Evolutionary conservation across 2,888 invertebrate species (phyloP).

Genomic region (Notodromas monacha): DNA sequence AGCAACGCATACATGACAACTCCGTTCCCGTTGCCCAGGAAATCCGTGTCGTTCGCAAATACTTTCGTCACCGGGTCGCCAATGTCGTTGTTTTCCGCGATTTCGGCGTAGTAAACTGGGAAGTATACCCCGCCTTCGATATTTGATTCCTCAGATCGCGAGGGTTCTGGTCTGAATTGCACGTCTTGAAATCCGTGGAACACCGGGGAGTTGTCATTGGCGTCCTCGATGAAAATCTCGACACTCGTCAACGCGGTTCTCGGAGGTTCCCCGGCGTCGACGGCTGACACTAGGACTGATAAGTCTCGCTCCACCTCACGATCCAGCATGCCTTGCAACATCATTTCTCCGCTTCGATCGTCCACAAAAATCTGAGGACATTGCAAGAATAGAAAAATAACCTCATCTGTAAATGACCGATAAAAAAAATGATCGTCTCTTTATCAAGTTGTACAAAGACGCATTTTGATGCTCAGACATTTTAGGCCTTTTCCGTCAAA

Average conservation of each 20-base stretch:
- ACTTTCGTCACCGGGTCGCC: conserved; percentile 35
- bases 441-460: no score
- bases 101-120: conserved; percentile 38
- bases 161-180: not conserved
- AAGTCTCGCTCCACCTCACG: conserved; percentile 32
- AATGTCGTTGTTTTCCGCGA: conserved; percentile 36
- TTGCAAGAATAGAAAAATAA: no score
- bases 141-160: no score
- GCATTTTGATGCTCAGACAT: no score
- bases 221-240: conserved; percentile 42
- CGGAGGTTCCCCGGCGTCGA: conserved; percentile 33
- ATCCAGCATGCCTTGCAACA: conserved; percentile 29
- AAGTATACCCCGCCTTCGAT: conserved; percentile 13
- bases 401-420: no score
- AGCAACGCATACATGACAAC: conserved; percentile 40
- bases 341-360: conserved; percentile 11
- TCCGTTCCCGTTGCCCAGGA: conserved; percentile 54
- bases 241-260: conserved; percentile 26
- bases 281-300: conserved; percentile 35
- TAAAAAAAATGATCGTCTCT: no score
- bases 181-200: conserved; percentile 34
- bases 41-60: conserved; percentile 52
- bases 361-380: no score
- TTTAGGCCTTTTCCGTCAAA: no score
- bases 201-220: conserved; percentile 47